Base-by-base conservation (phyloP, 2,888 invertebrate genomes). In the Nomada goodeniana region DNA sequence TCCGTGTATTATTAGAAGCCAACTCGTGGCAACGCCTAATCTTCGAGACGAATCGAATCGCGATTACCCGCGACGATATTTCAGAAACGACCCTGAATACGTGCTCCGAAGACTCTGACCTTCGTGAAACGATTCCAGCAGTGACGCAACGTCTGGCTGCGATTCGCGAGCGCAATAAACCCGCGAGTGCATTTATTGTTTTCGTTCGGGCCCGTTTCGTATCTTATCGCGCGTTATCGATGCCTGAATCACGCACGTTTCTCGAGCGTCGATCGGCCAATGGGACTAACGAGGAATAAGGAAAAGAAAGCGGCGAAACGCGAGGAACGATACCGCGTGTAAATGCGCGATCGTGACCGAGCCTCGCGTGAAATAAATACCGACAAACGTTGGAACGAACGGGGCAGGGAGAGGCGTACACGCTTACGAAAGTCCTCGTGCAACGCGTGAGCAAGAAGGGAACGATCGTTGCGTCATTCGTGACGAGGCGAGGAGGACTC, bases 391-490 rank as follows among this genome's bases (percentile, higher is more conserved):
- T 26, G 44, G 53, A 60, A 5, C 47, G 29, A 29, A 53, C 60
- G 15, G 2, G n/a, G 47, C 13, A 29, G 52, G 69, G 70, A 44
- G 64, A 80, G 61, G 61, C 29, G 18, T 9, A 23, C 29, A 20
- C 76, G 81, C 73, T 86, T 84, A 77, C 81, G 87, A 86, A 83
- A 86, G 84, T 72, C 78, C 36, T 71, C 81, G 80, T 86, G 84
- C 80, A 80, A 77, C 83, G 76, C 80, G 80, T 68, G 78, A 78
- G 79, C 73, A 76, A 71, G 59, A 70, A 67, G 74, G 52, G 76
- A 44, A 55, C 63, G 59, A 11, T 53, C 59, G 81, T 89, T 89
- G 87, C 89, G 81, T 89, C 89, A 89, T 44, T 69, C 84, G 73
- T 84, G 77, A 79, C 85, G 78, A 68, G 61, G 65, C 85, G 83